A percentile compares a stretch with the other conserved stretches of the same genome.
These are phyloP conservation scores for Helogale parvula DNA, from an alignment of 2,113 vertebrate species.

Conservation along the genomic window DNA sequence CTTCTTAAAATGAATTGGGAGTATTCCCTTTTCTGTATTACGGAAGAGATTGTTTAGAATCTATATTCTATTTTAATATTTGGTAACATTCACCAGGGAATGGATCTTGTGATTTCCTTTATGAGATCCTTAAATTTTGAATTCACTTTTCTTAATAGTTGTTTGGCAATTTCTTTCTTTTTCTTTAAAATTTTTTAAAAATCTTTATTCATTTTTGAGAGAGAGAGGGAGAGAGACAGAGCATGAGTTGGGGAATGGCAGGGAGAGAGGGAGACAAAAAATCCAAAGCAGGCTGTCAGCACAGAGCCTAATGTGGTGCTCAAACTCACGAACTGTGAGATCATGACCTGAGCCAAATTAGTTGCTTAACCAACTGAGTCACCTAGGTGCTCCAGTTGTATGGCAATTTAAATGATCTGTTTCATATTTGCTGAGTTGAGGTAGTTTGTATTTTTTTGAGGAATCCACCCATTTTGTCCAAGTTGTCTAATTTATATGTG, in stretches of 20 bases:
- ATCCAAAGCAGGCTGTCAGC: no score
- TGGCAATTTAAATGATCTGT: background rate
- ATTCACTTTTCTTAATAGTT: background rate
- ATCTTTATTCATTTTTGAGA: no score
- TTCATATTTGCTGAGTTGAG: background rate
- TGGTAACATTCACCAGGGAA: background rate
- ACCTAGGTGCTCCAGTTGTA: background rate
- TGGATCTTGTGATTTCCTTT: background rate
- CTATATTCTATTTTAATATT: background rate
- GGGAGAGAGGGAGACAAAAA: no score
- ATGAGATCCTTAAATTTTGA: background rate
- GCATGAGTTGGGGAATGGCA: no score
- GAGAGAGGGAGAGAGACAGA: no score
- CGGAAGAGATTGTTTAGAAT: background rate
- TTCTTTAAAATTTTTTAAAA: no score
- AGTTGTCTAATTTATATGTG: background rate
- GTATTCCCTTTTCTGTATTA: background rate
- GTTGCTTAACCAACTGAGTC: no score
- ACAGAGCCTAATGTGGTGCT: no score
- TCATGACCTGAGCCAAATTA: no score
- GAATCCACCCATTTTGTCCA: background rate
- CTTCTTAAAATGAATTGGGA: background rate
- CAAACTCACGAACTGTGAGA: no score
- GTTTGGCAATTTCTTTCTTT: background rate
- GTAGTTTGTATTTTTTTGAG: background rate